phyloP scores from a whole-genome alignment of 2,888 invertebrate species.

The Hyposoter dolosus region DNA sequence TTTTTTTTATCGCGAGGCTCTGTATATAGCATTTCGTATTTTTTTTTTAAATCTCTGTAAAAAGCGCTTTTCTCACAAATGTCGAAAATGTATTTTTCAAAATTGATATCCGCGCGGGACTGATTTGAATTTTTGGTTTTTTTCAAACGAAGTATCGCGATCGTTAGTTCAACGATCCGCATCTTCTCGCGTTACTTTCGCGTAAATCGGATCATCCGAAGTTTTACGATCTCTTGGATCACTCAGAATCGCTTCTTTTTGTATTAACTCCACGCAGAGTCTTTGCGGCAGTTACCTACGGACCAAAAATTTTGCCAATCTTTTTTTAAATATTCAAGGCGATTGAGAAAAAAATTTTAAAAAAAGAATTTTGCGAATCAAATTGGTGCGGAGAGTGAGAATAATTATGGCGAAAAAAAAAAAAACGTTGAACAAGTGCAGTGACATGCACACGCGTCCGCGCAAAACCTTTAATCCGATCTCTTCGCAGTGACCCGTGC shows the following conservation, averaged over 20 bases:
- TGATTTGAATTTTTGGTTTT: no score
- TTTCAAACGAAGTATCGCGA: no score
- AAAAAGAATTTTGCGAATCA: neutral
- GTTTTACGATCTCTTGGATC: conserved; percentile 65
- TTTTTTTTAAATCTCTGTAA: neutral
- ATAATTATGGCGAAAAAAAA: conserved; percentile 16
- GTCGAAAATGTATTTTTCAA: no score
- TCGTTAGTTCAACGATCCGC: neutral
- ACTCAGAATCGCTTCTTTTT: conserved; percentile 3
- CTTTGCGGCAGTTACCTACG: neutral
- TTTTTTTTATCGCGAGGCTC: neutral
- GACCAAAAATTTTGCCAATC: neutral
- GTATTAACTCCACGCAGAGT: neutral
- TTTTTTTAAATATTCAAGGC: neutral
- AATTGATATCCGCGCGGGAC: no score
- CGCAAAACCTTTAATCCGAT: conserved; percentile 62
- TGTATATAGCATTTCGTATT: no score
- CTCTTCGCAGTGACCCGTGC: conserved; percentile 40
- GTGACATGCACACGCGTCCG: conserved; percentile 4
- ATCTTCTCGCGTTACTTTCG: conserved; percentile 10
- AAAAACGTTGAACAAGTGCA: conserved; percentile 40
- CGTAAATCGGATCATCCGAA: conserved; percentile 70
- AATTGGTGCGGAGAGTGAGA: neutral
- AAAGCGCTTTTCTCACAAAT: no score
- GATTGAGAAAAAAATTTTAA: neutral